Evolutionary conservation across 2,113 vertebrate genomes (phyloP).

Genomic region (Opisthocomus hoazin): DNA sequence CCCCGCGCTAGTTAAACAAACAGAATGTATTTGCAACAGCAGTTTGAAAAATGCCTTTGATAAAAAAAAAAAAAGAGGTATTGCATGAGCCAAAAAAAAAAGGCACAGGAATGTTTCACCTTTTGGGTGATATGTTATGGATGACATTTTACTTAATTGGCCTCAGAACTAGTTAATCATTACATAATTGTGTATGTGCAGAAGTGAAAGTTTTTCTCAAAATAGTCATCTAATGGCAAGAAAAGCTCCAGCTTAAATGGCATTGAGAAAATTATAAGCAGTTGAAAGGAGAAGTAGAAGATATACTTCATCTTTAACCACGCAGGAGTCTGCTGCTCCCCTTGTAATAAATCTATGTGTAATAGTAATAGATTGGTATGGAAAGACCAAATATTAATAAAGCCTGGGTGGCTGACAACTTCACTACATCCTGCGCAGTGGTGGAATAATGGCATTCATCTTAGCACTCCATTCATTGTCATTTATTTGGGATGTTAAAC

Average conservation of each 20-base stretch:
- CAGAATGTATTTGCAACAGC: neutral
- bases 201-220: neutral
- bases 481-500: neutral
- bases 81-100: neutral
- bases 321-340: slow-evolving; percentile 7
- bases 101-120: neutral
- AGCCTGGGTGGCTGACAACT: slow-evolving; percentile 46
- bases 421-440: neutral
- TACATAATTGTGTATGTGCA: neutral
- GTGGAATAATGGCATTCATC: neutral
- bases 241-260: neutral
- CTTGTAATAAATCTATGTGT: slow-evolving; percentile 27
- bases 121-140: neutral
- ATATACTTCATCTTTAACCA: slow-evolving; percentile 25
- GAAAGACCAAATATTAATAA: slow-evolving; percentile 48
- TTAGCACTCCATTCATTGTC: neutral
- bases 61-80: neutral
- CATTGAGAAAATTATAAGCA: neutral
- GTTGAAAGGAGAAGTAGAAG: neutral
- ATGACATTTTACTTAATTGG: slow-evolving; percentile 19
- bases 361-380: slow-evolving; percentile 31
- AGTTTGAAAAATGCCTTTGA: neutral
- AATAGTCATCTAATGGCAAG: neutral
- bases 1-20: neutral
- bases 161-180: slow-evolving; percentile 20